phyloP scores from a whole-genome alignment of 2,888 invertebrate genomes.

The Cheilosia impressa region DNA sequence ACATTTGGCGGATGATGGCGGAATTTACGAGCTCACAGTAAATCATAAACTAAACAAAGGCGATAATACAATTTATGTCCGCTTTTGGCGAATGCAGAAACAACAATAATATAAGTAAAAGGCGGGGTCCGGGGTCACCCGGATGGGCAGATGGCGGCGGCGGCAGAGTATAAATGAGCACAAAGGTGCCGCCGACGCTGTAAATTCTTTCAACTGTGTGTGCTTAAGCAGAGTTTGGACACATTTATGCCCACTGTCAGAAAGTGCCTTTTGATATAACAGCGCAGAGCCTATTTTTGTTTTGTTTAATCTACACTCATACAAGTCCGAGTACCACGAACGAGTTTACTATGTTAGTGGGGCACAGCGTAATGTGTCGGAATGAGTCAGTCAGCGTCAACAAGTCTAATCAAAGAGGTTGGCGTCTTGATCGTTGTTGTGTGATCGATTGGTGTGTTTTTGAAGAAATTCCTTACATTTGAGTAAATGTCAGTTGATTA shows the following conservation, averaged over 20 bases:
- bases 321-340: conserved; percentile 18
- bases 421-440: conserved; percentile 26
- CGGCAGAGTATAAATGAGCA: conserved; percentile 25
- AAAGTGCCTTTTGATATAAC: conserved; percentile 45
- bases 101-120: conserved; percentile 27
- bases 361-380: not conserved
- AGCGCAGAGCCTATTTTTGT: conserved; percentile 8
- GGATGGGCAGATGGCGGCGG: conserved; percentile 35
- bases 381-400: conserved; percentile 41
- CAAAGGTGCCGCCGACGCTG: conserved; percentile 62
- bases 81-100: conserved; percentile 54
- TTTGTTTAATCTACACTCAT: conserved; percentile 24
- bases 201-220: conserved; percentile 55
- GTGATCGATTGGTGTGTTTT: conserved; percentile 53
- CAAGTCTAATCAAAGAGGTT: conserved; percentile 38
- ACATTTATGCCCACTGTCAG: conserved; percentile 59
- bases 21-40: conserved; percentile 61
- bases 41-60: conserved; percentile 65
- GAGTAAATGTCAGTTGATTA: conserved; percentile 58
- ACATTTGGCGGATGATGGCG: conserved; percentile 53
- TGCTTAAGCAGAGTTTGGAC: conserved; percentile 56
- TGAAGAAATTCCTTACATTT: conserved; percentile 29
- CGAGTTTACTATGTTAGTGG: conserved; percentile 7
- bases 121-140: conserved; percentile 8
- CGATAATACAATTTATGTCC: conserved; percentile 53